Conservation (phyloP, 2,888 invertebrate species). For the Melikaiella ostensackeni region DNA sequence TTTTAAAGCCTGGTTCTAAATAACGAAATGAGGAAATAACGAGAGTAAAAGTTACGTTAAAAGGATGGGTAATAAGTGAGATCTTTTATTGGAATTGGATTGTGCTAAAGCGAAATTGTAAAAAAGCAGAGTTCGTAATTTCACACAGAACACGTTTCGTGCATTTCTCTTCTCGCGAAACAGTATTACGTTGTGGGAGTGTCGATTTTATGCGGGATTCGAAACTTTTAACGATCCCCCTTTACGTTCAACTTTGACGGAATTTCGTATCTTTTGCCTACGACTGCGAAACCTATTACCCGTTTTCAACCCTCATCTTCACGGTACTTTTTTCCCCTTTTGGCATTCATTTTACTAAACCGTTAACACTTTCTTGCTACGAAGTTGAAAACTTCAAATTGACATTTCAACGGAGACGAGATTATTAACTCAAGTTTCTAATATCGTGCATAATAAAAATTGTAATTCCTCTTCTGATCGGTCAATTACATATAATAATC, state of each 20-base stretch:
- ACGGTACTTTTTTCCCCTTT: background rate
- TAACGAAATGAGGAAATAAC: background rate
- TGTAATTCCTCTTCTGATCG: no score
- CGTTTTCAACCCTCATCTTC: background rate
- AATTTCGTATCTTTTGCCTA: conserved; percentile 36
- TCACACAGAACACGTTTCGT: conserved; percentile 35
- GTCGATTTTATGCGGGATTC: conserved; percentile 48
- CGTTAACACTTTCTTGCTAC: background rate
- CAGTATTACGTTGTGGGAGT: conserved; percentile 18
- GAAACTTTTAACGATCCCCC: conserved; percentile 55
- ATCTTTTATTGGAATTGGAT: conserved; percentile 4
- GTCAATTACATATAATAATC: no score
- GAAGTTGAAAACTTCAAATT: conserved; percentile 5
- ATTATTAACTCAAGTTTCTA: background rate
- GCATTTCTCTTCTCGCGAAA: conserved; percentile 20
- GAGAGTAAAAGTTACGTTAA: background rate
- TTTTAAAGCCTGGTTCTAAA: background rate
- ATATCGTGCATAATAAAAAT: background rate
- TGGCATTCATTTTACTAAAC: conserved; percentile 8
- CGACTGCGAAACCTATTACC: conserved; percentile 38
- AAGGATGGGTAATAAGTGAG: conserved; percentile 10
- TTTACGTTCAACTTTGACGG: conserved; percentile 44
- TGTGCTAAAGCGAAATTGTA: conserved; percentile 17
- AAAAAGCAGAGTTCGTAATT: conserved; percentile 5
- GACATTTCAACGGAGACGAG: background rate